These are phyloP conservation scores for Lasioglossum marginatum DNA, from an alignment of 2,888 invertebrate species.

Conservation along the genomic window DNA sequence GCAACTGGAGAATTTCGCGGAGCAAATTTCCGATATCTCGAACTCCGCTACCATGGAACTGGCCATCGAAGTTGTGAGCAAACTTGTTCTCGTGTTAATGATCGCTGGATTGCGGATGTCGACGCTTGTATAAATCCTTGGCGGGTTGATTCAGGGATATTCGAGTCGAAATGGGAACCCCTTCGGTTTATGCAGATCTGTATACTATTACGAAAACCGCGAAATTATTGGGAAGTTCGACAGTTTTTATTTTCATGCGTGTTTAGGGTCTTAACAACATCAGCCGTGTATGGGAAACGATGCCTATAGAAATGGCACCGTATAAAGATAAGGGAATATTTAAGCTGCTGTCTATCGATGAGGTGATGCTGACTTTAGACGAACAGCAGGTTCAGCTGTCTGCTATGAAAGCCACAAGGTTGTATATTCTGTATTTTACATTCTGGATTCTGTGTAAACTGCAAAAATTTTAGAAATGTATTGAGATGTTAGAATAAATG, in stretches of 20 bases:
- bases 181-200: not conserved
- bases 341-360: slow-evolving; percentile 91
- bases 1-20: slow-evolving; percentile 93
- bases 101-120: not conserved
- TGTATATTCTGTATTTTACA: not conserved
- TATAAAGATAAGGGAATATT: slow-evolving; percentile 88
- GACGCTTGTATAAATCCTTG: not conserved
- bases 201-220: not conserved
- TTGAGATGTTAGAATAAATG: not conserved
- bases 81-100: not conserved
- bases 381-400: slow-evolving; percentile 94
- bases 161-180: not conserved
- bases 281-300: slow-evolving; percentile 89
- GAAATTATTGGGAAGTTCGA: not conserved
- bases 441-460: not conserved
- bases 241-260: not conserved
- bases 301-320: slow-evolving; percentile 90
- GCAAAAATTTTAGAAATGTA: not conserved
- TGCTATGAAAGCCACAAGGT: slow-evolving; percentile 93
- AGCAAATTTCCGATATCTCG: slow-evolving; percentile 94
- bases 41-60: slow-evolving; percentile 95
- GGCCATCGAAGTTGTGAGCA: slow-evolving; percentile 89
- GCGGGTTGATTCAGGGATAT: not conserved
- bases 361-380: slow-evolving; percentile 91
- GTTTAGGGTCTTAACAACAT: slow-evolving; percentile 87